Conservation (phyloP, 2,888 invertebrate species). For the Nesidiocoris tenuis region DNA sequence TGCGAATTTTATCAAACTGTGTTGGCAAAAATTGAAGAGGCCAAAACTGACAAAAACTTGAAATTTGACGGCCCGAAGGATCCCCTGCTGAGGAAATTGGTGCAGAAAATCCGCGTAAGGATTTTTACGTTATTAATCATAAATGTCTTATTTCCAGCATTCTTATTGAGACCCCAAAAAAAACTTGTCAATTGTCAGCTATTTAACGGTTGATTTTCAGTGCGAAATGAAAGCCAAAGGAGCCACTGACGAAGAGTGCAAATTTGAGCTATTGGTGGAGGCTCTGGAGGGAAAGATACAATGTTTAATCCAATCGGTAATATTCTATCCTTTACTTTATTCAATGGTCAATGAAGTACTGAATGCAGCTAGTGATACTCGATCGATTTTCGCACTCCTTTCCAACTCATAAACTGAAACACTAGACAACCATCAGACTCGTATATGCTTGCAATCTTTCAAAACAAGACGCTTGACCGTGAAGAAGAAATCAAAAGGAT, state of each 20-base stretch:
- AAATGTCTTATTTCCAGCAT: too few species aligned
- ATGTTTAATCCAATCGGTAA: background rate
- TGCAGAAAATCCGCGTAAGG: background rate
- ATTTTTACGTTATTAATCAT: too few species aligned
- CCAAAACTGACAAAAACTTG: background rate
- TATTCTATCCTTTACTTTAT: too few species aligned
- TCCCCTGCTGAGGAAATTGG: background rate
- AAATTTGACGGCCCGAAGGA: slow-evolving; percentile 14
- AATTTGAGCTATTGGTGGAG: background rate
- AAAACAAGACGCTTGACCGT: too few species aligned
- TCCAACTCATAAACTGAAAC: too few species aligned
- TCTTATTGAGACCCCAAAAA: too few species aligned
- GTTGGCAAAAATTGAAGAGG: background rate
- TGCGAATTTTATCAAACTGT: slow-evolving; percentile 22
- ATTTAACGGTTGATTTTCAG: slow-evolving; percentile 13
- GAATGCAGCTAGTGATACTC: too few species aligned
- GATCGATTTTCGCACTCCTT: too few species aligned
- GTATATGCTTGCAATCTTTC: too few species aligned
- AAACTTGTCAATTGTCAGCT: background rate
- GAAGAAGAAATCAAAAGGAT: slow-evolving; percentile 22
- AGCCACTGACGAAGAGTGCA: background rate
- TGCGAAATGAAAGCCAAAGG: slow-evolving; percentile 7
- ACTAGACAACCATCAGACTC: too few species aligned
- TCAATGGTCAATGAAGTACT: too few species aligned
- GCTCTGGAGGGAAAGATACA: slow-evolving; percentile 15